Base-by-base conservation (phyloP, 2,888 invertebrate genomes). In the Lithophane socia region DNA sequence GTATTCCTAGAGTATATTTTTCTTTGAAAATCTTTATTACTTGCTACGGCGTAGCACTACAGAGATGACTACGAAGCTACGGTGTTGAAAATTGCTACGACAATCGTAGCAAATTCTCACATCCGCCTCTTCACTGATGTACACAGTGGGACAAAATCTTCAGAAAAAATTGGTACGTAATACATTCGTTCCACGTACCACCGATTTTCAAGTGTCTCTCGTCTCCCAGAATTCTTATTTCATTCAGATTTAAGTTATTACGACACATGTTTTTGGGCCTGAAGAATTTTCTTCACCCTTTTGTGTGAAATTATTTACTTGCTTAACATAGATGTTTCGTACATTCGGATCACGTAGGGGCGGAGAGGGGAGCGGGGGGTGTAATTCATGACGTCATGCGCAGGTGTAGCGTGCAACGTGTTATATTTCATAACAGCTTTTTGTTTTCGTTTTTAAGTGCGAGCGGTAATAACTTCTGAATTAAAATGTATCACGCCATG, bases 171-270 rank as follows among this genome's bases (percentile, higher is more conserved):
- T 80, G 79, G 65, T 21, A 44, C 79, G 67, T 75, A 67, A 65
- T 70, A 74, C 76, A 94, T 93, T 93, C 94, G 18, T 42, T 73
- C 88, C 95, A 95, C 95, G 95, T 93, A 81, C 84, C 80, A 86
- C 85, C 94, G 93, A 94, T 95, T 94, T 94, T 94, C 92, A 92
- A 92, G 92, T 93, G 93, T 90, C 91, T 88, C 91, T 90, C 88
- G 90, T 90, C 89, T 86, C 87, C 86, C 87, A 88, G 87, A 92
- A 92, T 92, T 92, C 90, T 92, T 92, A 91, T 91, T 92, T 91
- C 89, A 89, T 88, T 89, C 87, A 86, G 87, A 90, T 89, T 91
- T 89, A 85, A 85, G 85, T 80, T 83, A 79, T 83, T 87, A 87
- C 87, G 86, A 89, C 92, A 91, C 91, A 90, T 91, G 90, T 90